These are phyloP conservation scores for Drosophila leontia DNA, from an alignment of 1,140 invertebrate species.

Conservation along the genomic window DNA sequence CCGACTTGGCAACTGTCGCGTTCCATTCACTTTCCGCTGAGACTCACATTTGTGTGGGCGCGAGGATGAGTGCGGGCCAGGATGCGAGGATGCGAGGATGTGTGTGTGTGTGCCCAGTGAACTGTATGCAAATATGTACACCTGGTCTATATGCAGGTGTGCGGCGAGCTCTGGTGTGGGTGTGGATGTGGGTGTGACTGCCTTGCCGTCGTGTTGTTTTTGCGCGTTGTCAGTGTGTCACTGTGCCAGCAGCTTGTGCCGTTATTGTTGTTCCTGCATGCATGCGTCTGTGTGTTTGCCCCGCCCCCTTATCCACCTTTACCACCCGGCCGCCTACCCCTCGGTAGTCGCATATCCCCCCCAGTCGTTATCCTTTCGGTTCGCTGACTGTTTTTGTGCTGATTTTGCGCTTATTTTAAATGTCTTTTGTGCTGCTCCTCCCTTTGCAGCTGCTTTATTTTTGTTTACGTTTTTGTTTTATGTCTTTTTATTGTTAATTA, in stretches of 20 bases:
- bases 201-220: constrained; percentile 22
- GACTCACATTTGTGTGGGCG: constrained; percentile 64
- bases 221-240: constrained; percentile 74
- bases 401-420: constrained; percentile 80
- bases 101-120: constrained; percentile 57
- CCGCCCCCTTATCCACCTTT: constrained; percentile 1
- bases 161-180: constrained; percentile 5
- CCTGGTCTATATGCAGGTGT: constrained; percentile 51
- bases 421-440: constrained; percentile 57
- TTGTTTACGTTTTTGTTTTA: constrained; percentile 56
- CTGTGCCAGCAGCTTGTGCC: constrained; percentile 67
- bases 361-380: constrained; percentile 68
- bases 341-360: constrained; percentile 26
- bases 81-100: background rate
- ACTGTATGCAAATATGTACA: constrained; percentile 82
- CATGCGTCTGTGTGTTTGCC: background rate
- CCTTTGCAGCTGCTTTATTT: constrained; percentile 45
- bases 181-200: background rate
- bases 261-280: constrained; percentile 58
- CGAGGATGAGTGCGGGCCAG: constrained; percentile 4
- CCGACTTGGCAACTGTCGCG: constrained; percentile 56
- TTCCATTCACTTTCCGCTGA: constrained; percentile 68
- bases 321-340: background rate
- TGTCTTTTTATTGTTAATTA: constrained; percentile 67
- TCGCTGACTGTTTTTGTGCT: constrained; percentile 77